Base-by-base conservation (phyloP, 2,888 invertebrate genomes). In the Drosophila anomalipes region DNA sequence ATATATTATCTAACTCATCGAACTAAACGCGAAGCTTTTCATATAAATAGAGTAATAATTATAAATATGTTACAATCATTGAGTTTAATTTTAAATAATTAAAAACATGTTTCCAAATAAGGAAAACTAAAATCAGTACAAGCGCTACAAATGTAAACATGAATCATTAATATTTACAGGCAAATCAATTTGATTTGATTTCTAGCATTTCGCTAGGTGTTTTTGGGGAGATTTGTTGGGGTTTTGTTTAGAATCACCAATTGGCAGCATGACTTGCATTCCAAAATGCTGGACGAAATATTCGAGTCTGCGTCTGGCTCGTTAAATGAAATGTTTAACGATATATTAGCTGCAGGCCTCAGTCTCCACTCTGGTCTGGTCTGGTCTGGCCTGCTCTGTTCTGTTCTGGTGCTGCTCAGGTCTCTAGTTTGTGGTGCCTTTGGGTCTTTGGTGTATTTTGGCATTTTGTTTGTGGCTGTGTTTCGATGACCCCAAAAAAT, bases 251-350 rank as follows among this genome's bases (percentile, higher is more conserved):
- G 67, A 71, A 81, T 39, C 32, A 41, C 47, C 49, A 14, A 28
- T 35, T 47, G 51, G 30, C 65, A 52, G 22, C 69, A 63, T 78
- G 73, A 61, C 69, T 82, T 79, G 79, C 79, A 79, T 79, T 81
- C 79, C 67, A 61, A 65, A 79, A 79, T 62, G 79, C 26, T 56
- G 26, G 57, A 47, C 62, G 35, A 54, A 69, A 61, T 53, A 47
- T 54, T 77, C 41, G 54, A 53, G 77, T 77, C 78, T 77, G 57
- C 32, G 77, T 77, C 82, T 79, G 86, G 61, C 85, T 87, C 89
- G 87, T 91, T 91, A 87, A 89, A 91, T 89, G 84, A 86, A 89
- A 89, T 90, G 91, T 83, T 90, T 84, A 89, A 83, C 90, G 79
- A 90, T 89, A 90, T 90, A 88, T 89, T 89, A 91, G 88, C 90